Base-by-base conservation (phyloP, 1,140 invertebrate genomes). In the Ceratina calcarata region DNA sequence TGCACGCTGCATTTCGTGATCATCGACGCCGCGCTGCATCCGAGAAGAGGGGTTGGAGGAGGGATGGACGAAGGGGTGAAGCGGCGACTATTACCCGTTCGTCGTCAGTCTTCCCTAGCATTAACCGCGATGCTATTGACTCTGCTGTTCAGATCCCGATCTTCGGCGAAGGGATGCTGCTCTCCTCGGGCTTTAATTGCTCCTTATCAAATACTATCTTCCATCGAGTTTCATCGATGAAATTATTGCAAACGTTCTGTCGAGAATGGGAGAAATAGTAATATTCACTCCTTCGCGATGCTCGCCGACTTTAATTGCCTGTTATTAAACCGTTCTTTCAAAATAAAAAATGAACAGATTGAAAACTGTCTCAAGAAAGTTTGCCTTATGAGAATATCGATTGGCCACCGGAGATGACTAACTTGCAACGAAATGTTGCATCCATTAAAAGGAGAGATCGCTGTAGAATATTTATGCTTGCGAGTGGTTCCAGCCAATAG, bases 1-100 rank as follows among this genome's bases (percentile, higher is more conserved):
- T 66, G 61, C 32, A 22, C 77, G 37, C 61, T 55, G 68, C 75
- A 64, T 68, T 68, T 70, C 55, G 24, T 60, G 77, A 64, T 78
- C 64, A 79, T 83, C 75, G 75, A 55, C 27, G 68, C n/a, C 53
- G 45, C 45, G 22, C 2, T 15, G 2, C 57, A 27, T 1, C 24
- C 22, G 53, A 18, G 7, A 10, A 18, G 0, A 2, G 4, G 15
- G 6, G 22, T 7, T 7, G 2, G n/a, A 20, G 58, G 24, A 7
- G 27, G 15, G 20, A 22, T 22, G 16, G 49, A 68, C 22, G 18
- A 27, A 32, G 49, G 67, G 67, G 22, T 55, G 67, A 51, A 55
- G 8, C 57, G n/a, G 67, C 13, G 37, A 45, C 37, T 45, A 10
- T 45, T 45, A 45, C 16, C 24, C 22, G 67, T 69, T 53, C 67